Evolutionary conservation across 2,888 invertebrate genomes (phyloP).

Genomic region (Myopa testacea): DNA sequence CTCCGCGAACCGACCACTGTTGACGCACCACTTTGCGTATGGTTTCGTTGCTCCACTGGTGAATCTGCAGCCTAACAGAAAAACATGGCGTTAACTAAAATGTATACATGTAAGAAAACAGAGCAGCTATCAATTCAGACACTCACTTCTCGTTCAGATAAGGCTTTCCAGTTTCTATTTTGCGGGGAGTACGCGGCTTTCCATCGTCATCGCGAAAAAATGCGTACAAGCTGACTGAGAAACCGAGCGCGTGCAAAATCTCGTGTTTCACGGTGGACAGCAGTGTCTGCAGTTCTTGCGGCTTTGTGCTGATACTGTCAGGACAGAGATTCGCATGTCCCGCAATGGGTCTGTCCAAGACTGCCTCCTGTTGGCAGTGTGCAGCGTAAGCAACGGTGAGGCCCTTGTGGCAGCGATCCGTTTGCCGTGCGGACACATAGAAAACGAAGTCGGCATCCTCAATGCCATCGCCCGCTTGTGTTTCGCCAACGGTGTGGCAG

Average conservation of each 20-base stretch:
- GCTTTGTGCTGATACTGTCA: conserved; percentile 89
- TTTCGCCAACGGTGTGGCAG: conserved; percentile 74
- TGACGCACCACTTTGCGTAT: conserved; percentile 79
- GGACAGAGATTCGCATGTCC: conserved; percentile 99
- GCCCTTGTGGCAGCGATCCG: conserved; percentile 90
- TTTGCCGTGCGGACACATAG: conserved; percentile 95
- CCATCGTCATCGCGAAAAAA: conserved; percentile 91
- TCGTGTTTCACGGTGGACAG: conserved; percentile 98
- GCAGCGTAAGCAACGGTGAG: conserved; percentile 97
- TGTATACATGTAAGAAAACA: not conserved
- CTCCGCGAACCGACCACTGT: conserved; percentile 84
- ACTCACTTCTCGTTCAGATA: conserved; percentile 86
- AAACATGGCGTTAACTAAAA: conserved; percentile 8
- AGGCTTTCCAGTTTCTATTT: conserved; percentile 89
- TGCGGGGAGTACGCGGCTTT: conserved; percentile 83
- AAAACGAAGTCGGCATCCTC: conserved; percentile 92
- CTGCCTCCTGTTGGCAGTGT: conserved; percentile 96
- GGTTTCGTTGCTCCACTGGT: conserved; percentile 93
- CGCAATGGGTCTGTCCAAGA: conserved; percentile 96
- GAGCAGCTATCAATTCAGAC: not conserved
- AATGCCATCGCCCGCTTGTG: conserved; percentile 76
- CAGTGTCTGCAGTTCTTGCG: conserved; percentile 89
- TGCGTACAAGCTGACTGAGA: conserved; percentile 96
- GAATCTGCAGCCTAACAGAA: conserved; percentile 81
- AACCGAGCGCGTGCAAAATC: conserved; percentile 96